Base-by-base conservation (phyloP, 2,888 invertebrate species). In the Coenonympha glycerion region DNA sequence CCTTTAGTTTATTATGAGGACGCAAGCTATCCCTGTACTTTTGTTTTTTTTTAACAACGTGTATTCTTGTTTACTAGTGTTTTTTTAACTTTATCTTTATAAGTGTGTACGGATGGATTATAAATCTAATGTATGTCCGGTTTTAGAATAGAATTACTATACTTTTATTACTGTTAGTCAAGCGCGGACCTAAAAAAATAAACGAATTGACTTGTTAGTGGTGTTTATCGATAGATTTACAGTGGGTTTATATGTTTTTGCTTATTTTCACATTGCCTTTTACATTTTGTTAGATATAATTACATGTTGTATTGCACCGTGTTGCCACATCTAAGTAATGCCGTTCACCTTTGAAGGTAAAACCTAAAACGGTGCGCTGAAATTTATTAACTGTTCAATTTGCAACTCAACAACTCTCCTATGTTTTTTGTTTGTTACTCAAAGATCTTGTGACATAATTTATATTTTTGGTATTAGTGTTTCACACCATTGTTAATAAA, bases 331-430 rank as follows among this genome's bases (percentile, higher is more conserved):
- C 18, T 40, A 30, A 49, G 44, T 37, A 18, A 13, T 47, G 47
- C 53, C 55, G 44, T 49, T 55, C 55, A 55, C 55, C 47, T 55
- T 42, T 42, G 52, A 55, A 55, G 55, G 55, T 52, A 52, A 52
- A 37, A 46, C 49, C 46, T 52, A 45, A 46, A 53, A 44, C 39
- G 34, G 50, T 33, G 39, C n/a, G 28, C 37, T 30, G 33, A 31
- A 42, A 24, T 22, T 26, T 37, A 31, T 9, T 21, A 44, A 31
- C 44, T 4, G 15, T 44, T 15, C 44, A 44, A 31, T 31, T 31
- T 44, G 31, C 15, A 33, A n/a, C n/a, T n/a, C n/a, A n/a, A 11
- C 15, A 24, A 39, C 24, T 39, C 15, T 22, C 39, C n/a, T 31
- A 31, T n/a, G n/a, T n/a, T n/a, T n/a, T n/a, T n/a, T n/a, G n/a